These are phyloP conservation scores for Pleuronectes platessa DNA, from an alignment of 2,113 vertebrate genomes.

Conservation along the genomic window DNA sequence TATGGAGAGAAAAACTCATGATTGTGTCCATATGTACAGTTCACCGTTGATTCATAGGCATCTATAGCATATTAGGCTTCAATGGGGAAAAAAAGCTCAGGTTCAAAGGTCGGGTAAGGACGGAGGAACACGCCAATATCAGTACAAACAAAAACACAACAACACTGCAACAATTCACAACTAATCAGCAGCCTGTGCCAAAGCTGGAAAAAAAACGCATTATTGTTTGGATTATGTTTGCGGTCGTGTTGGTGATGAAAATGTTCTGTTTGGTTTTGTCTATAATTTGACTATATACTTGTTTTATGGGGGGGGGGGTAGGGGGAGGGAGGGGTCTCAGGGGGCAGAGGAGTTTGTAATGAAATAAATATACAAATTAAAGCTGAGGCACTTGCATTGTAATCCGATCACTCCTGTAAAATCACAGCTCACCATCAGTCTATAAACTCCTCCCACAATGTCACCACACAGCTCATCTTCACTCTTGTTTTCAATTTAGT, in stretches of 20 bases:
- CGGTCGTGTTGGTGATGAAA: constrained; percentile 57
- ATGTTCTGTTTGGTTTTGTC: constrained; percentile 54
- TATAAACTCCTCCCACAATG: constrained; percentile 3
- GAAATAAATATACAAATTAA: constrained; percentile 42
- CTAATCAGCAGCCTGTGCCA: constrained; percentile 73
- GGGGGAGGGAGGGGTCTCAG: constrained; percentile 48
- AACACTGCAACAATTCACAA: constrained; percentile 39
- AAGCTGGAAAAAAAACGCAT: constrained; percentile 60
- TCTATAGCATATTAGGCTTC: constrained; percentile 62
- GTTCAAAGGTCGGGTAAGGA: constrained; percentile 46
- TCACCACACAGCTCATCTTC: constrained; percentile 18
- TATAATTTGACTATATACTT: constrained; percentile 66
- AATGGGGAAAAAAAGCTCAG: constrained; percentile 69
- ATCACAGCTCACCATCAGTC: constrained; percentile 52
- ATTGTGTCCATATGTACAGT: constrained; percentile 75
- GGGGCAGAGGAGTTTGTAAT: constrained; percentile 50
- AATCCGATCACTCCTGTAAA: constrained; percentile 56
- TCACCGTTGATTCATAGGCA: constrained; percentile 65
- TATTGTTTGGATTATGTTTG: constrained; percentile 58
- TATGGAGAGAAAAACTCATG: constrained; percentile 67
- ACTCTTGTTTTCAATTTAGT: constrained; percentile 22
- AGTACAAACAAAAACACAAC: constrained; percentile 30
- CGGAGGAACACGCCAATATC: constrained; percentile 32
- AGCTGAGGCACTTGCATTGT: constrained; percentile 78
- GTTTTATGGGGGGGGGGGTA: background rate